Conservation (phyloP, 2,113 vertebrate genomes). For the Oncorhynchus gorbuscha region DNA sequence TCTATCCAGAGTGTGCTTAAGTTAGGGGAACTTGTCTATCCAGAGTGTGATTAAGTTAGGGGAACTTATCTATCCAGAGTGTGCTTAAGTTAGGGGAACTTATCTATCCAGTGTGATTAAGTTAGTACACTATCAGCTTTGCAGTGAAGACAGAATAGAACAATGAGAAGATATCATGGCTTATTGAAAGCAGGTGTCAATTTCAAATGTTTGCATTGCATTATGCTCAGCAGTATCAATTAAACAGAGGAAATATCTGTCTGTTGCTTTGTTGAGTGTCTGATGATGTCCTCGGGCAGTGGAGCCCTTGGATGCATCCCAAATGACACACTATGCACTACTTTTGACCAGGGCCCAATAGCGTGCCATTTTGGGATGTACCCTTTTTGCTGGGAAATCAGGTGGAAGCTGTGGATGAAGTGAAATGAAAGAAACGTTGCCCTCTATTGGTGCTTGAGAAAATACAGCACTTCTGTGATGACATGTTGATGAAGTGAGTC, state of each 20-base stretch:
- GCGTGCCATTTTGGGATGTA: not conserved
- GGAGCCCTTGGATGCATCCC: no score
- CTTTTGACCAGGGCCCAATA: no score
- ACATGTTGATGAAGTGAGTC: not conserved
- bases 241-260: slow-evolving; percentile 69
- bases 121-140: no score
- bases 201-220: slow-evolving; percentile 42
- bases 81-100: no score
- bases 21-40: no score
- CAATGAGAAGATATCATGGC: slow-evolving; percentile 42
- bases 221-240: slow-evolving; percentile 66
- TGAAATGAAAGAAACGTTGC: slow-evolving; percentile 29
- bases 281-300: slow-evolving; percentile 61
- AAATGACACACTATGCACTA: no score
- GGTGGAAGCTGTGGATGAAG: not conserved
- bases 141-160: slow-evolving; percentile 22
- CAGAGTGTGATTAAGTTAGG: no score
- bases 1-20: no score
- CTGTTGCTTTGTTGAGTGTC: slow-evolving; percentile 72
- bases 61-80: no score
- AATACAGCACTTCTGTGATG: not conserved
- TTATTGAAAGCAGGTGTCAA: slow-evolving; percentile 23
- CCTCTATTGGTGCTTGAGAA: slow-evolving; percentile 50
- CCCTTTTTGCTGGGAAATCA: slow-evolving; percentile 1
- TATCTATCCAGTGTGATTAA: no score